Conservation (phyloP, 2,113 vertebrate genomes). For the Pogonocichla stellata region DNA sequence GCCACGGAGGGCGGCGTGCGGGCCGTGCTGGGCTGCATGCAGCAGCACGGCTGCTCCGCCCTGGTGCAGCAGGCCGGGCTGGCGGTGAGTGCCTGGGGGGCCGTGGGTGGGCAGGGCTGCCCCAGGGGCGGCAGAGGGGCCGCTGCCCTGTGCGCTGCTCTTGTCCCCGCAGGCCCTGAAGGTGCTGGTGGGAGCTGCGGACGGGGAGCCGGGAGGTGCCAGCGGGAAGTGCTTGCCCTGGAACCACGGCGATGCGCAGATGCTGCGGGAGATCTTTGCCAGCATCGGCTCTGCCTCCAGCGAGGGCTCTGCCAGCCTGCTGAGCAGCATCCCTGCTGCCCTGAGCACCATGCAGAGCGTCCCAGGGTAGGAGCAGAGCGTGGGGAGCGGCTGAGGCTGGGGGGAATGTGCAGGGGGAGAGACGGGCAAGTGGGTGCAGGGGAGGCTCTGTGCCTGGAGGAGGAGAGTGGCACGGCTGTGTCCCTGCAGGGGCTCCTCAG, state of each 20-base stretch:
- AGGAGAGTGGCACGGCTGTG: background rate
- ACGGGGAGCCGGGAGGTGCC: constrained; percentile 72
- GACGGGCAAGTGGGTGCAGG: background rate
- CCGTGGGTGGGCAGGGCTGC: rapidly evolving
- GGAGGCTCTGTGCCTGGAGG: background rate
- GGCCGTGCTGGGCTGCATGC: constrained; percentile 88
- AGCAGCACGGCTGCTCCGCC: constrained; percentile 73
- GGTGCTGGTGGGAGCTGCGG: constrained; percentile 86
- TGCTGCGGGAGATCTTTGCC: constrained; percentile 94
- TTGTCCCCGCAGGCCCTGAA: constrained; percentile 81
- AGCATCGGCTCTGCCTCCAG: constrained; percentile 92
- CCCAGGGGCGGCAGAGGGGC: rapidly evolving
- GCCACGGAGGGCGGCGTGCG: constrained; percentile 90
- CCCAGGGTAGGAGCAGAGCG: constrained; percentile 72
- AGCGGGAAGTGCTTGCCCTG: constrained; percentile 64
- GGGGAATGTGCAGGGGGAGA: rapidly evolving
- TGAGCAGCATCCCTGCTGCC: constrained; percentile 82
- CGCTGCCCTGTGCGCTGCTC: background rate
- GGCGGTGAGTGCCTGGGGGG: constrained; percentile 75
- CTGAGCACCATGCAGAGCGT: constrained; percentile 84
- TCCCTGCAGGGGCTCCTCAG: constrained; percentile 77
- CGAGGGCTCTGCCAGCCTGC: constrained; percentile 78
- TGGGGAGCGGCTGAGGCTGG: rapidly evolving
- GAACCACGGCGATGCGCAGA: constrained; percentile 81
- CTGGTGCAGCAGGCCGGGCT: constrained; percentile 88